These are phyloP conservation scores for Capreolus pygargus DNA, from an alignment of 2,113 vertebrate species.

Conservation along the genomic window DNA sequence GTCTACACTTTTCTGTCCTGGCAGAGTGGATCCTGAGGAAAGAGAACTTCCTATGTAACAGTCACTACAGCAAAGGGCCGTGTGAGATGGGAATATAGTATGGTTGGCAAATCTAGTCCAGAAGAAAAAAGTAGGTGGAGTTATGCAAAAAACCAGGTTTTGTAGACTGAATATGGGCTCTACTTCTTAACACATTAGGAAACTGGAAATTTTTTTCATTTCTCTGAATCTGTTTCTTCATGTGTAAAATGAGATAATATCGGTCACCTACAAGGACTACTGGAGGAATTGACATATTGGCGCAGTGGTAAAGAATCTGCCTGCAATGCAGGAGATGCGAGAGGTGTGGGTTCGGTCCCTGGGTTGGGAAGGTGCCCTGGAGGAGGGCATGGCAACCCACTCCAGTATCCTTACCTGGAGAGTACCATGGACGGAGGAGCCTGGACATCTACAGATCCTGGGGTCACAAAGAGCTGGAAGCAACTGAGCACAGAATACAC, in stretches of 20 bases:
- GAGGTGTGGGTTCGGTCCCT: background rate
- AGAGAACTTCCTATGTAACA: background rate
- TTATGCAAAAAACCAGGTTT: background rate
- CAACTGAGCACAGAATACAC: background rate
- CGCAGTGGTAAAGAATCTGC: background rate
- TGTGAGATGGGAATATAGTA: background rate
- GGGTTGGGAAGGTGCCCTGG: background rate
- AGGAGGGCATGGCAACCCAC: background rate
- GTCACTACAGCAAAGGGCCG: background rate
- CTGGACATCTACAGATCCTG: fast-evolving
- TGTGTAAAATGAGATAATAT: background rate
- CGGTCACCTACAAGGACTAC: background rate
- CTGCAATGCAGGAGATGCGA: background rate
- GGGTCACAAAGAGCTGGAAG: background rate
- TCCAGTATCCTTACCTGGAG: background rate
- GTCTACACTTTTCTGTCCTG: background rate
- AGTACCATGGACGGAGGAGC: background rate
- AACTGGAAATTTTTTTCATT: background rate
- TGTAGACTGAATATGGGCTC: background rate
- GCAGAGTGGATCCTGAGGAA: background rate
- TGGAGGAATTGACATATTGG: background rate
- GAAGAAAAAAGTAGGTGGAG: background rate
- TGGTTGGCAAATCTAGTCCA: background rate
- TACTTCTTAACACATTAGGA: background rate
- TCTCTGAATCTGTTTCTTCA: background rate